Evolutionary conservation across 2,888 invertebrate genomes (phyloP).

Genomic region (Rhagium mordax): DNA sequence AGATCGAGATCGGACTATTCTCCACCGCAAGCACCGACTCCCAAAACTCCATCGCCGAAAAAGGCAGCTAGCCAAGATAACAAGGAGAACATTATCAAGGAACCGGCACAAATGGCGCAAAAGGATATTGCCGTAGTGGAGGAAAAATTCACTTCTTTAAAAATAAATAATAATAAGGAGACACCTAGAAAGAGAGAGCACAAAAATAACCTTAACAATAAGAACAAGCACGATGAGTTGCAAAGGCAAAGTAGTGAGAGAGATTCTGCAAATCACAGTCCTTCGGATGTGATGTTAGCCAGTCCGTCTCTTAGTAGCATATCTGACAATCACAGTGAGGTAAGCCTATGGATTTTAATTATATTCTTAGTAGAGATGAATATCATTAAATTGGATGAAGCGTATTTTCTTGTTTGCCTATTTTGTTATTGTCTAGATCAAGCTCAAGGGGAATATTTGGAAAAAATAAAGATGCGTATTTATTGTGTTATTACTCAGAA

Average conservation of each 20-base stretch:
- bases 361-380: neutral
- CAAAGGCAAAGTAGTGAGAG: conserved; percentile 69
- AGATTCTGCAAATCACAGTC: conserved; percentile 86
- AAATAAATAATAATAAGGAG: conserved; percentile 44
- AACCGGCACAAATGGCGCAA: conserved; percentile 49
- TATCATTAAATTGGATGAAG: too few relatives aligned
- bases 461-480: too few relatives aligned
- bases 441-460: too few relatives aligned
- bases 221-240: conserved; percentile 53
- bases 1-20: conserved; percentile 37
- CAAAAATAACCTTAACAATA: conserved; percentile 29
- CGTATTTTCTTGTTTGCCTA: too few relatives aligned
- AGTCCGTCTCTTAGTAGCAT: conserved; percentile 80
- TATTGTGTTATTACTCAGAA: too few relatives aligned
- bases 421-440: too few relatives aligned
- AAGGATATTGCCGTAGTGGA: conserved; percentile 55
- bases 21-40: conserved; percentile 17
- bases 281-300: conserved; percentile 79
- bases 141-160: conserved; percentile 54
- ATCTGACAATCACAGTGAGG: conserved; percentile 80
- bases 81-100: conserved; percentile 33
- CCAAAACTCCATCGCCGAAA: conserved; percentile 45
- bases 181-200: conserved; percentile 26
- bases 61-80: conserved; percentile 26
- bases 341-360: conserved; percentile 55